Evolutionary conservation across 2,113 vertebrate genomes (phyloP).

Genomic region (Buteo buteo): DNA sequence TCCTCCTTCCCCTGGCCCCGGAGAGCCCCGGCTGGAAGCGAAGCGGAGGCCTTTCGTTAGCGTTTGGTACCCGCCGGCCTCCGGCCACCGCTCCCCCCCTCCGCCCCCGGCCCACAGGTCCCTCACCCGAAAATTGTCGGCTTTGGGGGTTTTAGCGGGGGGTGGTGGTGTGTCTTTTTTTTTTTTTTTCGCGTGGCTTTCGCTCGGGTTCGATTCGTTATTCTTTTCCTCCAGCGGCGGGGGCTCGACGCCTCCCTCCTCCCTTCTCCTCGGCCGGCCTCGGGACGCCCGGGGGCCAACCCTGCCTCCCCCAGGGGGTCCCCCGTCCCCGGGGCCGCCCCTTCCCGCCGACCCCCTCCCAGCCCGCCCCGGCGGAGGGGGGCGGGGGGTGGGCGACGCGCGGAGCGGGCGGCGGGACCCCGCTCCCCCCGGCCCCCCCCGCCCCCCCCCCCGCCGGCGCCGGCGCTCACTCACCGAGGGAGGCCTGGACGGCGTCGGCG

Average conservation of each 20-base stretch:
- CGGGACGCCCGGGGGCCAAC: not conserved
- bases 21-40: conserved; percentile 71
- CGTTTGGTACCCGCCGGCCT: not conserved
- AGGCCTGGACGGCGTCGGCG: too few species aligned
- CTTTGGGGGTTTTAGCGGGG: too few species aligned
- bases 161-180: too few species aligned
- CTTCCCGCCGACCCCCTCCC: too few species aligned
- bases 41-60: conserved; percentile 56
- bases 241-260: not conserved
- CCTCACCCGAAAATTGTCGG: fast-evolving
- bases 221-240: not conserved
- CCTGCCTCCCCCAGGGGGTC: too few species aligned
- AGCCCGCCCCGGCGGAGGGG: too few species aligned
- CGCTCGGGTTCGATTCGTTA: not conserved
- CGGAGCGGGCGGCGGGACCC: too few species aligned
- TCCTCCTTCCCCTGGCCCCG: conserved; percentile 84
- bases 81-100: not conserved
- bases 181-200: not conserved
- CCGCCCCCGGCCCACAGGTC: not conserved
- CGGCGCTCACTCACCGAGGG: too few species aligned
- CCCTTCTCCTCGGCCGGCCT: not conserved
- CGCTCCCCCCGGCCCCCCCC: too few species aligned
- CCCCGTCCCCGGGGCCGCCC: too few species aligned
- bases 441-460: too few species aligned
- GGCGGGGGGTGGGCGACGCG: too few species aligned